Conservation (phyloP, 2,888 invertebrate species). For the Euphydryas editha region DNA sequence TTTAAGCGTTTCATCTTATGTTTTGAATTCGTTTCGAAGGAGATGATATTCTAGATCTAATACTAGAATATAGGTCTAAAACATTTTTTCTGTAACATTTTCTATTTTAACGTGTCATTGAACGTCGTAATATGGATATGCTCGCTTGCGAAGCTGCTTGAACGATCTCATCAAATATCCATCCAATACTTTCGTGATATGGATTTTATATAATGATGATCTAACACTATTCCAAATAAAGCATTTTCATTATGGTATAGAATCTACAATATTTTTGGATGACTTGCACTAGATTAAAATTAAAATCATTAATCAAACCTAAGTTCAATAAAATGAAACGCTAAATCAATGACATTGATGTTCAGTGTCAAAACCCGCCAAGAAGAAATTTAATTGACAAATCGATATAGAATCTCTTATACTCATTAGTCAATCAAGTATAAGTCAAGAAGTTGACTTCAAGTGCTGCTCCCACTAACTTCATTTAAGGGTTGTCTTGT, state of each 20-base stretch:
- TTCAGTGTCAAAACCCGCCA: too few species aligned
- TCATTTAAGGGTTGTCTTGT: too few species aligned
- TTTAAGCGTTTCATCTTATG: too few species aligned
- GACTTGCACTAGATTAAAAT: background rate
- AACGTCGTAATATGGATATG: conserved; percentile 10
- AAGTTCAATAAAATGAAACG: too few species aligned
- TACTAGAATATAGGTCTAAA: too few species aligned
- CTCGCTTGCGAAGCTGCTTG: background rate
- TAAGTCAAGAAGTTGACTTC: too few species aligned
- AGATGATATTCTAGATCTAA: background rate
- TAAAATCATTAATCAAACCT: too few species aligned
- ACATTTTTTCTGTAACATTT: background rate
- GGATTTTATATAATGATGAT: background rate
- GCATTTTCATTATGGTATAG: background rate
- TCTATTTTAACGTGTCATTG: conserved; percentile 19
- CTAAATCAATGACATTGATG: too few species aligned
- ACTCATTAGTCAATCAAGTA: too few species aligned
- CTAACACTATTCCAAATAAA: background rate
- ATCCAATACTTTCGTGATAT: conserved; percentile 5
- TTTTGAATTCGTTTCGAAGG: background rate
- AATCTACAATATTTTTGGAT: background rate
- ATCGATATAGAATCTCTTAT: too few species aligned
- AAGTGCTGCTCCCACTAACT: too few species aligned
- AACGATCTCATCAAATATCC: conserved; percentile 7
- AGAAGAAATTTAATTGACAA: too few species aligned